A percentile compares a stretch with the other conserved stretches of the same genome.
Evolutionary conservation across 2,113 vertebrate genomes (phyloP).

Genomic region (Enhydra lutris): DNA sequence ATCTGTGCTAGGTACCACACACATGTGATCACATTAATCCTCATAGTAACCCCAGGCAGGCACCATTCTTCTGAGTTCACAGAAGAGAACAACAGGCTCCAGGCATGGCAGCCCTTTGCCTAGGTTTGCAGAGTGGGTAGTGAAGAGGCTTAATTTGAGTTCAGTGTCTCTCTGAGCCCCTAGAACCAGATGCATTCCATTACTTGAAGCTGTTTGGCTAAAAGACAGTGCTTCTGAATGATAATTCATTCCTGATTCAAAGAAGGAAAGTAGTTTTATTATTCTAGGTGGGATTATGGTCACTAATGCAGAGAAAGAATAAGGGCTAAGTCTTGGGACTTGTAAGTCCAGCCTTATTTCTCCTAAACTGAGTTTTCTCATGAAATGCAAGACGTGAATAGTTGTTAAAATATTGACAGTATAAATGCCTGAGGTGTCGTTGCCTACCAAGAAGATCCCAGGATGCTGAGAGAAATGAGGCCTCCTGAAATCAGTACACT

Average conservation of each 20-base stretch:
- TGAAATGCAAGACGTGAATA: neutral
- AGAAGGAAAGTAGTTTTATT: neutral
- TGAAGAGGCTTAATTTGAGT: neutral
- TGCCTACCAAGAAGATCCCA: neutral
- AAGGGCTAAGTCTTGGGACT: neutral
- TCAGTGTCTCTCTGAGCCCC: fast-evolving
- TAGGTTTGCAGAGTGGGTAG: neutral
- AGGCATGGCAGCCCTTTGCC: fast-evolving
- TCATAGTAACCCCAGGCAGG: neutral
- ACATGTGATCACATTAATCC: neutral
- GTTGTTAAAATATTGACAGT: neutral
- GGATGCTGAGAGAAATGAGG: too few species aligned
- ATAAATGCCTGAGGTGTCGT: neutral
- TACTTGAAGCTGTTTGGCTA: neutral
- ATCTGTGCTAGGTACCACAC: fast-evolving
- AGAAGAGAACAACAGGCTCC: neutral
- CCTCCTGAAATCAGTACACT: neutral
- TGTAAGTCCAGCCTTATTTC: neutral
- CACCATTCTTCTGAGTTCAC: neutral
- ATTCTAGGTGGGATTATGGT: neutral
- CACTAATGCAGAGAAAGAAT: neutral
- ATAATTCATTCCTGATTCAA: neutral
- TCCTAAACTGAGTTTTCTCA: neutral
- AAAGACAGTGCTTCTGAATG: neutral
- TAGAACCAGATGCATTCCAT: neutral